phyloP scores from a whole-genome alignment of 2,797 vertebrate species.

The Bryconaethiops microstoma region DNA sequence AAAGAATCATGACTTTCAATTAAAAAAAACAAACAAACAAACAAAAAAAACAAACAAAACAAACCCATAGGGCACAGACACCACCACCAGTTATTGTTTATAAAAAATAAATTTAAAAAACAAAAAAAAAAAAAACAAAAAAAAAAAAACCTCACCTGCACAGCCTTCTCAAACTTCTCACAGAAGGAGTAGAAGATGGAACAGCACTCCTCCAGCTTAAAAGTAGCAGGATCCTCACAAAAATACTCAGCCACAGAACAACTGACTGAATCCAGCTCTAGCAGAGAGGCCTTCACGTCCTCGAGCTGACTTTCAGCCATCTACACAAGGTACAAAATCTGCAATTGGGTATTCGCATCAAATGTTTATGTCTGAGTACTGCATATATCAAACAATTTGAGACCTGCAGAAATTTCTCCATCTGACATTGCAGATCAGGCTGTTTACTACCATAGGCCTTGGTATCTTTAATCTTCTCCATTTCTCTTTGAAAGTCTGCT shows the following conservation, averaged over 20 bases:
- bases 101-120: not conserved
- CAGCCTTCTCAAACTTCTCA: constrained; percentile 76
- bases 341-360: not conserved
- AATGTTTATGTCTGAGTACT: not conserved
- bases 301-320: constrained; percentile 71
- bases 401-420: constrained; percentile 76
- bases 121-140: not conserved
- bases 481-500: constrained; percentile 73
- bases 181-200: constrained; percentile 81
- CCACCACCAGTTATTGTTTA: no score
- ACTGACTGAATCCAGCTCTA: constrained; percentile 64
- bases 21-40: no score
- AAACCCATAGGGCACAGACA: no score
- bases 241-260: constrained; percentile 76
- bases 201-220: constrained; percentile 82
- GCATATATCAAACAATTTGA: not conserved
- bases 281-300: constrained; percentile 63
- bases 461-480: constrained; percentile 72
- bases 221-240: constrained; percentile 80
- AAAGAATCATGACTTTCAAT: no score
- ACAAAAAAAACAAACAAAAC: no score
- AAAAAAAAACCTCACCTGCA: constrained; percentile 66
- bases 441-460: constrained; percentile 65
- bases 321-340: constrained; percentile 58
- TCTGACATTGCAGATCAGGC: constrained; percentile 68